Percentiles rank a stretch among this genome's conserved stretches.
Evolutionary conservation across 2,888 invertebrate genomes (phyloP).

Genomic region (Perizoma flavofasciatum): DNA sequence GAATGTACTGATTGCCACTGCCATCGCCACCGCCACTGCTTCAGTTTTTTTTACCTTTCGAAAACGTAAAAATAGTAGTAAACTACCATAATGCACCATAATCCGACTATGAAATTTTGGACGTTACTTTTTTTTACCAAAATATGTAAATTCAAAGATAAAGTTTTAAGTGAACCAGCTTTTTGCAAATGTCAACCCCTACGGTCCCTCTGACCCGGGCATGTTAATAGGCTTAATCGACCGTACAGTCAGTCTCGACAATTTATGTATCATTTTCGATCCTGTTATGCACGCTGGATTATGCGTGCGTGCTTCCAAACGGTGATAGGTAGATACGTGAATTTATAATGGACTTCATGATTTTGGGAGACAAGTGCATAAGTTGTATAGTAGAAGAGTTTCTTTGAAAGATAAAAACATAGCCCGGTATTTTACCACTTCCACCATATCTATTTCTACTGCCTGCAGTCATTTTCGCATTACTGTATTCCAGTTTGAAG

Average conservation of each 20-base stretch:
- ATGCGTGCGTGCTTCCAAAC: conserved; percentile 67
- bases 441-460: too few relatives aligned
- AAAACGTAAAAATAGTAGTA: too few relatives aligned
- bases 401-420: neutral
- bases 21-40: too few relatives aligned
- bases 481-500: too few relatives aligned
- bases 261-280: conserved; percentile 84
- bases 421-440: too few relatives aligned
- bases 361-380: conserved; percentile 37
- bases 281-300: conserved; percentile 79
- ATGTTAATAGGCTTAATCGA: conserved; percentile 82
- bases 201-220: conserved; percentile 69
- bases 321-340: conserved; percentile 69
- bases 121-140: too few relatives aligned
- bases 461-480: too few relatives aligned
- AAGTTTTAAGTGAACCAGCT: conserved; percentile 24
- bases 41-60: too few relatives aligned
- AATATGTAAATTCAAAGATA: too few relatives aligned
- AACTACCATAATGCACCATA: too few relatives aligned
- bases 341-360: conserved; percentile 62
- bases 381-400: conserved; percentile 1
- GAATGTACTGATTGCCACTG: too few relatives aligned
- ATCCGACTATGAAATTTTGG: too few relatives aligned
- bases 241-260: conserved; percentile 73
- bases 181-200: conserved; percentile 4